phyloP scores from a whole-genome alignment of 2,888 invertebrate species.

The Cheilosia soror region DNA sequence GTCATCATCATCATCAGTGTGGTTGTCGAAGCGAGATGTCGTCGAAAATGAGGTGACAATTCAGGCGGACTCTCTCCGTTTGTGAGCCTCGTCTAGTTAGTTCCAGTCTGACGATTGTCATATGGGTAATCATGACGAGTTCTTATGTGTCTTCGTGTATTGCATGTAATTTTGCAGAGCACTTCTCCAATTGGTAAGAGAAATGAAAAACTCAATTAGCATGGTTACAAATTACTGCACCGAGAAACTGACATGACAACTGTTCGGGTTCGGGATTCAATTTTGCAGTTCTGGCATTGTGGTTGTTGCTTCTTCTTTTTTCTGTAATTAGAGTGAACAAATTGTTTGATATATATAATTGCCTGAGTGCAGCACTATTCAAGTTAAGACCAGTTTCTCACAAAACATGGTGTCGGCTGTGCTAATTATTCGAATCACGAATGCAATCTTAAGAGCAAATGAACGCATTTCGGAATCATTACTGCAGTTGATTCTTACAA shows the following conservation, averaged over 20 bases:
- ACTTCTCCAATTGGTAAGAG: constrained; percentile 34
- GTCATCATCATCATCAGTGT: constrained; percentile 72
- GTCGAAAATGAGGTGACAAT: constrained; percentile 72
- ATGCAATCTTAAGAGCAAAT: background rate
- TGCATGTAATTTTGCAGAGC: constrained; percentile 10
- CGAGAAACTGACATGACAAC: constrained; percentile 32
- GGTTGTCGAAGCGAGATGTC: constrained; percentile 65
- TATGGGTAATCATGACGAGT: constrained; percentile 45
- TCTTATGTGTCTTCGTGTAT: constrained; percentile 13
- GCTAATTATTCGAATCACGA: constrained; percentile 55
- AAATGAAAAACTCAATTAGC: constrained; percentile 71
- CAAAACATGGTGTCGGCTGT: constrained; percentile 50
- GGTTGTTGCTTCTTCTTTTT: background rate
- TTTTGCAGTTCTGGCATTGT: constrained; percentile 22
- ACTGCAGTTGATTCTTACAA: background rate
- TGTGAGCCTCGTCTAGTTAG: constrained; percentile 55
- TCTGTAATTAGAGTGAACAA: constrained; percentile 53
- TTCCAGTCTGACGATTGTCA: constrained; percentile 64
- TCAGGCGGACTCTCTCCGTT: background rate
- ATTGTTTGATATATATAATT: constrained; percentile 46
- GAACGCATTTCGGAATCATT: background rate
- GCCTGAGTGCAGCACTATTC: constrained; percentile 19
- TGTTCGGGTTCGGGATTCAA: constrained; percentile 16
- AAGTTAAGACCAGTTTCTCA: constrained; percentile 58
- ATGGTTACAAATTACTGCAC: constrained; percentile 53